Evolutionary conservation across 2,888 invertebrate species (phyloP), one percentile per base, ranked within the genome.

Genomic region (Boloria euphrosyne): DNA sequence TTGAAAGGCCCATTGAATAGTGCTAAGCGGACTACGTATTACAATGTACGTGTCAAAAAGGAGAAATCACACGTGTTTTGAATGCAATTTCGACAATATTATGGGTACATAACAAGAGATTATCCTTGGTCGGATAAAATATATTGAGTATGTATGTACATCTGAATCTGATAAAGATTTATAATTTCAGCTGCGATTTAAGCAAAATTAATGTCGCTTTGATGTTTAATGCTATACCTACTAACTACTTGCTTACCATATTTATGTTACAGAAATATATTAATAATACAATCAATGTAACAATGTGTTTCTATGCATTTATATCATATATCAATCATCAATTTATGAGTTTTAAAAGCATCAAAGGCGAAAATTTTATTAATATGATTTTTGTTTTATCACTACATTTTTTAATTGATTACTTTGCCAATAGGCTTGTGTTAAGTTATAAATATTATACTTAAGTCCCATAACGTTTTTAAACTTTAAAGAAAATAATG

Each of bases 21-120:
- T 73, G 74, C 77, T 81, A 79, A 81, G 80, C 82, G 78, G 76
- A 71, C 74, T 71, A 72, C 78, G 71, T 49, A 54, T 72, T 78
- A 89, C 86, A 90, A 90, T 86, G 80, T 77, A 72, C 65, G 57
- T 65, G 67, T 71, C 70, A 81, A 85, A 86, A 72, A 82, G 78
- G 80, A 80, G 75, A 80, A 81, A 86, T 88, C 85, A 84, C 87
- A 88, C 86, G 87, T 89, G 89, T 84, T 83, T 76, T 83, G 81
- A 88, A 85, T 85, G 82, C 83, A 81, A 80, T 80, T 81, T 80
- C 78, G 78, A 85, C 81, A 83, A 83, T 82, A 80, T 85, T 84
- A 83, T 84, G 81, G 76, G 78, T 84, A 78, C 75, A 68, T 75
- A 73, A 76, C 78, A 78, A 78, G 71, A 78, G 86, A 88, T 87